Conservation (phyloP, 2,888 invertebrate species). For the Macrostomum cliftonense region DNA sequence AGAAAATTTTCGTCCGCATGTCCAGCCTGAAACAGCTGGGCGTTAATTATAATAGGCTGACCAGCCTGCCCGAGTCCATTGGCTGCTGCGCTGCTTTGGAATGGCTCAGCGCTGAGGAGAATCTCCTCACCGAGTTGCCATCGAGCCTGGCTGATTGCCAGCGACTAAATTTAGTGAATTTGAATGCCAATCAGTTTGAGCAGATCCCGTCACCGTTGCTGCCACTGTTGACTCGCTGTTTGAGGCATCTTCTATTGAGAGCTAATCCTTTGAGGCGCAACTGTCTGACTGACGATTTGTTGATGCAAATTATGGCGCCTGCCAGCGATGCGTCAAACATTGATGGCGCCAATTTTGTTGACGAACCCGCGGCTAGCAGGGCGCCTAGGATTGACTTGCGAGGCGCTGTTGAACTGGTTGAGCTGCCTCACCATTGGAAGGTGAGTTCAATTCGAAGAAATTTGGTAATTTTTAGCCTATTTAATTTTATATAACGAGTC, state of each 20-base stretch:
- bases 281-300: conserved; percentile 18
- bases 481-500: no score
- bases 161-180: conserved; percentile 21
- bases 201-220: conserved; percentile 17
- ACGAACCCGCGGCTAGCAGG: conserved; percentile 18
- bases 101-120: conserved; percentile 30
- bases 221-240: neutral
- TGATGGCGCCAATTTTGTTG: conserved; percentile 24
- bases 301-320: conserved; percentile 17
- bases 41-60: neutral
- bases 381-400: conserved; percentile 28
- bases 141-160: conserved; percentile 13
- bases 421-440: conserved; percentile 29
- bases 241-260: neutral
- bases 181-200: conserved; percentile 22
- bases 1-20: conserved; percentile 16
- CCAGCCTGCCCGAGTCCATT: conserved; percentile 11
- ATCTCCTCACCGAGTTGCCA: conserved; percentile 21
- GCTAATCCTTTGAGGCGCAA: conserved; percentile 2
- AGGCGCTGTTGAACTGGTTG: conserved; percentile 20
- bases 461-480: no score
- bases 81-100: conserved; percentile 17
- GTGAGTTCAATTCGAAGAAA: conserved; percentile 15
- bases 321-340: conserved; percentile 20
- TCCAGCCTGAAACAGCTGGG: neutral